Percentiles rank a stretch among this genome's conserved stretches.
Conservation (phyloP, 2,888 invertebrate genomes). For the Adela reaumurella region DNA sequence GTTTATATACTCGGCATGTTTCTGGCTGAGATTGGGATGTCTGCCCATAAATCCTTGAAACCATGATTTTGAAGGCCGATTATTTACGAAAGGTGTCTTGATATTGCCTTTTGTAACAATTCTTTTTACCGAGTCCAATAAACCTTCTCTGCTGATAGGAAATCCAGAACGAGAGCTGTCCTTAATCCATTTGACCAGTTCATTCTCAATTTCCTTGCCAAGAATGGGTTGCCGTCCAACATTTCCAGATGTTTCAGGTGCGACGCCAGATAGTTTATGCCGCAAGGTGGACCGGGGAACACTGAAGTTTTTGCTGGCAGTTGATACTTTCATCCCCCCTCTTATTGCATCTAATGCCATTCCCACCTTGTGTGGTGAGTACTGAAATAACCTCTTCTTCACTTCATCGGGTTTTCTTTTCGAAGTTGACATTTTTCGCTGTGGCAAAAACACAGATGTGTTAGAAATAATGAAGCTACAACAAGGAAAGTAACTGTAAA, state of each 20-base stretch:
- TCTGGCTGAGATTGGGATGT: slow-evolving; percentile 1
- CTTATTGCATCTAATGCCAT: not conserved
- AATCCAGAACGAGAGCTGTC: slow-evolving; percentile 1
- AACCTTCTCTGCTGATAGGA: slow-evolving; percentile 1
- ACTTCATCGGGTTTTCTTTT: not conserved
- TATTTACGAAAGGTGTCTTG: not conserved
- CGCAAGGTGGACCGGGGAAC: not conserved
- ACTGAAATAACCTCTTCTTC: not conserved
- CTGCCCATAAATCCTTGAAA: not conserved
- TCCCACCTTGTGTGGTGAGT: not conserved
- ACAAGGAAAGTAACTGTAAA: too few relatives aligned
- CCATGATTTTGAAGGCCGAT: not conserved
- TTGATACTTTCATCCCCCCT: not conserved
- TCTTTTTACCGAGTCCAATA: slow-evolving; percentile 1
- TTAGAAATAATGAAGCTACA: too few relatives aligned
- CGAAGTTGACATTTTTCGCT: too few relatives aligned
- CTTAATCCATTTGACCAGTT: slow-evolving; percentile 2
- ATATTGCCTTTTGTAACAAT: not conserved
- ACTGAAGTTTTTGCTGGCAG: not conserved
- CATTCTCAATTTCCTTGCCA: slow-evolving; percentile 1
- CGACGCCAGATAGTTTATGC: not conserved
- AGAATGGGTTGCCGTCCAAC: not conserved
- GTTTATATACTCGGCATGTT: slow-evolving; percentile 3
- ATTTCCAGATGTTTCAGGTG: not conserved
- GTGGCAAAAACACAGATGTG: too few relatives aligned